Evolutionary conservation across 2,113 vertebrate species (phyloP).

Genomic region (Motacilla alba): DNA sequence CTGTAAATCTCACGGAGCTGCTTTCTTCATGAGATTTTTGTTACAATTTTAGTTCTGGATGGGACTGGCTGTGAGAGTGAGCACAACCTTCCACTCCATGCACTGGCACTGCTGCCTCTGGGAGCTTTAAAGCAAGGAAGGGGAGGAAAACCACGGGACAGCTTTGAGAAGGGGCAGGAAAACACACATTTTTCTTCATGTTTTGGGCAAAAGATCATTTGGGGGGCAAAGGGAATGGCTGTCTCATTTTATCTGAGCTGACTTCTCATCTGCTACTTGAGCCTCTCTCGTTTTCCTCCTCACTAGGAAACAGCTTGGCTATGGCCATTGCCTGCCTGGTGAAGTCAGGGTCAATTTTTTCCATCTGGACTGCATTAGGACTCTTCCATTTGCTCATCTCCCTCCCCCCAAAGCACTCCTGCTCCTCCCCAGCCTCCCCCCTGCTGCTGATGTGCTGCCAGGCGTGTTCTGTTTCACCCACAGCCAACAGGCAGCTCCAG

Average conservation of each 20-base stretch:
- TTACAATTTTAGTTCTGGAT: not conserved
- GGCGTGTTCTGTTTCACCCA: slow-evolving; percentile 52
- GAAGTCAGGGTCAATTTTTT: slow-evolving; percentile 68
- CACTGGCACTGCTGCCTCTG: not conserved
- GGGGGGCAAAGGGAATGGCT: not conserved
- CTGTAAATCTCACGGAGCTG: not conserved
- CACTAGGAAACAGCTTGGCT: slow-evolving; percentile 53
- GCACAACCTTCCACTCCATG: not conserved
- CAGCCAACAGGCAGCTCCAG: slow-evolving; percentile 58
- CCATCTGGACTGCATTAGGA: slow-evolving; percentile 63
- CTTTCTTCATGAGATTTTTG: slow-evolving; percentile 7
- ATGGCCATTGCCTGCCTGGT: slow-evolving; percentile 46
- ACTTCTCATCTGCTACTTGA: slow-evolving; percentile 39
- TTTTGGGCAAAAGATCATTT: slow-evolving; percentile 21
- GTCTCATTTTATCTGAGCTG: slow-evolving; percentile 38
- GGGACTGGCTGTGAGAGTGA: not conserved
- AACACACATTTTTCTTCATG: not conserved
- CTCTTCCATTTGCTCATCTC: slow-evolving; percentile 64
- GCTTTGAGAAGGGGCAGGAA: not conserved
- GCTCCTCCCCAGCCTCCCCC: slow-evolving; percentile 25
- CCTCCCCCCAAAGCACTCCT: slow-evolving; percentile 20
- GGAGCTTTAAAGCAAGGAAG: not conserved
- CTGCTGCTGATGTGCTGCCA: slow-evolving; percentile 39
- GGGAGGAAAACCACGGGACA: not conserved
- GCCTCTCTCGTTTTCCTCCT: slow-evolving; percentile 31